These are phyloP conservation scores for Lapara coniferarum DNA, from an alignment of 2,888 invertebrate species.

Conservation along the genomic window DNA sequence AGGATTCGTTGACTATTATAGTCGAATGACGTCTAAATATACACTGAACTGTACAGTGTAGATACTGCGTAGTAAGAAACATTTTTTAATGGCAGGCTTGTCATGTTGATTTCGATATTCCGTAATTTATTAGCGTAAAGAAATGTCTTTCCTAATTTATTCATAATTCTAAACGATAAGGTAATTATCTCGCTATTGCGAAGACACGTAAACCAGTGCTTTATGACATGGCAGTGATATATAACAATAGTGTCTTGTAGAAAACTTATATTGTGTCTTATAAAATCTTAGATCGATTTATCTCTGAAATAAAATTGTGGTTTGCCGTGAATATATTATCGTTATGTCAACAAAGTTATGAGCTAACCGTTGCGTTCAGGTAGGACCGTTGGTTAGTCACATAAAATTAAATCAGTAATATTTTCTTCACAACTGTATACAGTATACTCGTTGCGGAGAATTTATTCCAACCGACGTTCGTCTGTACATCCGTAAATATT, in stretches of 20 bases:
- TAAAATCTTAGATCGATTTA: slow-evolving; percentile 72
- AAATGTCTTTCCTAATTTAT: slow-evolving; percentile 40
- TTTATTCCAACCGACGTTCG: background rate
- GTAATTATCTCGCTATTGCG: slow-evolving; percentile 32
- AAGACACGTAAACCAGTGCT: slow-evolving; percentile 28
- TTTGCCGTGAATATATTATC: slow-evolving; percentile 67
- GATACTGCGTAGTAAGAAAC: slow-evolving; percentile 45
- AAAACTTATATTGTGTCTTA: slow-evolving; percentile 47
- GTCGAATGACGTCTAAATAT: too few species aligned
- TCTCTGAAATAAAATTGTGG: slow-evolving; percentile 63
- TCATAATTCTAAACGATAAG: slow-evolving; percentile 33
- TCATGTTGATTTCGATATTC: slow-evolving; percentile 67
- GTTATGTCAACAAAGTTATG: slow-evolving; percentile 73
- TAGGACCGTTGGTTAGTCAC: slow-evolving; percentile 44
- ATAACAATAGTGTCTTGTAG: slow-evolving; percentile 34
- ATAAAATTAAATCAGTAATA: background rate
- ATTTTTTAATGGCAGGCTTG: slow-evolving; percentile 69
- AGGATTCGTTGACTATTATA: too few species aligned
- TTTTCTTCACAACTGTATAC: background rate
- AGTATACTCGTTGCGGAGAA: too few species aligned
- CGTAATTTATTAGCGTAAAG: slow-evolving; percentile 49
- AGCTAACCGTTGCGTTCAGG: slow-evolving; percentile 63
- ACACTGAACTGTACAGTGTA: slow-evolving; percentile 21
- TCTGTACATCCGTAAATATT: background rate
- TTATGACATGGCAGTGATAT: slow-evolving; percentile 28